Evolutionary conservation across 1,140 invertebrate species (phyloP), one percentile per base, ranked within the genome.

Genomic region (Neuroterus valhalla): DNA sequence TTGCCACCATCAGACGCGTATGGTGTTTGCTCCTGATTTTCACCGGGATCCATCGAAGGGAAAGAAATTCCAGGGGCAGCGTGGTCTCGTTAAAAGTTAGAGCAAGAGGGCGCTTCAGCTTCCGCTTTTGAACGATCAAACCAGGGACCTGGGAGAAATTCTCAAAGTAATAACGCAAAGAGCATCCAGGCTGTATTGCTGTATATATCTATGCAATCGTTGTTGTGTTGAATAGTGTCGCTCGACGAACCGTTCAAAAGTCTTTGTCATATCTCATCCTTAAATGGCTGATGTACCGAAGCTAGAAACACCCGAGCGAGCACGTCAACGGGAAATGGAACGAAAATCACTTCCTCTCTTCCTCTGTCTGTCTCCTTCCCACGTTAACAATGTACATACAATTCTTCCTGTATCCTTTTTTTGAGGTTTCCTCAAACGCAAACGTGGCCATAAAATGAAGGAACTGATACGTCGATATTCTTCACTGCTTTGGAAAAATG

Each of bases 61-160:
- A 62, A 62, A 62, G 55, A 38, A 62, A 62, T 31, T 62, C 12
- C 55, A 31, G 50, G 14, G 10, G 31, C 23, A 23, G 26, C 48
- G 48, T 15, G 55, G 55, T 62, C 55, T 62, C 55, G 55, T 62
- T 62, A 62, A 62, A 62, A 62, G 55, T 62, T 62, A 62, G 55
- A 62, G 55, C 26, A 15, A 62, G 50, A 52, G 50, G 50, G 6
- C 50, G 19, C 19, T 52, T 52, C 55, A 31, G 23, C 23, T 62
- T 62, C 55, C 55, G 55, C 55, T 62, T 62, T 62, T 62, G 31
- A 62, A 62, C 55, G 55, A 62, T 62, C 55, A 62, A 62, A 62
- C 21, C 55, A 62, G 55, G 31, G 55, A 62, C 26, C 21, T 23
- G 55, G n/a, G 55, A 62, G 26, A 31, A 62, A 62, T 62, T 62